Conservation (phyloP, 2,797 vertebrate genomes). For the Siniperca obscura region DNA sequence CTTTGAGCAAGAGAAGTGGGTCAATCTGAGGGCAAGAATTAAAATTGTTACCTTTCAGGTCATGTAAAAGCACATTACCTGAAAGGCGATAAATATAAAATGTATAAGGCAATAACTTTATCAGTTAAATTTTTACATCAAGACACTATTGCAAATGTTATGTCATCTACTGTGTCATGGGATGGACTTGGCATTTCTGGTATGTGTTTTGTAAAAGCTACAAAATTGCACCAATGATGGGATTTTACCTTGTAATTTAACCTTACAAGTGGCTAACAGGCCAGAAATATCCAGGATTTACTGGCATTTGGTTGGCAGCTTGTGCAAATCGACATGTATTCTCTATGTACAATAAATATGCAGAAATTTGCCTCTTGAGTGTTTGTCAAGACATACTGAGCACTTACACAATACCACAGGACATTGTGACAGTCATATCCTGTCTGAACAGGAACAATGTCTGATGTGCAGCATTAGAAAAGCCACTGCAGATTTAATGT, state of each 20-base stretch:
- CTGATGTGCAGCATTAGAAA: neutral
- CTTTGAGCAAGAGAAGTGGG: slow-evolving; percentile 94
- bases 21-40: slow-evolving; percentile 88
- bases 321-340: neutral
- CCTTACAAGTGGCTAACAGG: neutral
- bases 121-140: neutral
- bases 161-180: neutral
- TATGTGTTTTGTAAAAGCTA: neutral
- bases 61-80: neutral
- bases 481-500: neutral
- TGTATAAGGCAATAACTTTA: too few relatives aligned
- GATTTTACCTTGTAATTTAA: neutral
- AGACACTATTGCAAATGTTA: neutral
- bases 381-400: slow-evolving; percentile 1
- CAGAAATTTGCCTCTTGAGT: neutral
- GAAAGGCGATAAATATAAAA: neutral
- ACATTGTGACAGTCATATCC: slow-evolving; percentile 48
- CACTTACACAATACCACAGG: slow-evolving; percentile 43
- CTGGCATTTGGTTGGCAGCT: neutral
- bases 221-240: neutral
- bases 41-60: neutral
- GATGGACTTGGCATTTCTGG: neutral
- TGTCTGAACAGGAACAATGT: slow-evolving; percentile 25
- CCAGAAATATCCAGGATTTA: neutral
- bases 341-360: neutral